phyloP scores from a whole-genome alignment of 2,797 vertebrate species.

The Anisognathus igniventris region DNA sequence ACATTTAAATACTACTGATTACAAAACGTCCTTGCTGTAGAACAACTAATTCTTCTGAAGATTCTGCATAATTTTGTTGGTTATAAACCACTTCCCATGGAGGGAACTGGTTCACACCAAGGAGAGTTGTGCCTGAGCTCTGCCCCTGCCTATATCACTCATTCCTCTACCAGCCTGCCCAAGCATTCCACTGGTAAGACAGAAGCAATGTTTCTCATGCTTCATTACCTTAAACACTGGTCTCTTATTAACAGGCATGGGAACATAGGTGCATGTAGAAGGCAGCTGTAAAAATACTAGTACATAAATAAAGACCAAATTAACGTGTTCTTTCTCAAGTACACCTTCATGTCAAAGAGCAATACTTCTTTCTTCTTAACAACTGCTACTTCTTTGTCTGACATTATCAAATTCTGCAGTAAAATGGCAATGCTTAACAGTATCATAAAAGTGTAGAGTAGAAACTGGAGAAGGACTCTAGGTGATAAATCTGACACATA shows the following conservation, averaged over 20 bases:
- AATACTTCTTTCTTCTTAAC: not conserved
- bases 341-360: not conserved
- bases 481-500: not conserved
- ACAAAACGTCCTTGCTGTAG: not conserved
- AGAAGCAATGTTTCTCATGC: not conserved
- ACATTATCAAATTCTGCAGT: not conserved
- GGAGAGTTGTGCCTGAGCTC: not conserved
- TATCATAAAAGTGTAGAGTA: not conserved
- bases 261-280: not conserved
- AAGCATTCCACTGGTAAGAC: not conserved
- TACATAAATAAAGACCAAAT: slow-evolving; percentile 5
- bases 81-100: not conserved
- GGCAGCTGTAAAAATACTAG: slow-evolving; percentile 22
- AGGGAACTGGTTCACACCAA: not conserved
- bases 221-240: not conserved
- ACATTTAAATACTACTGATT: not conserved
- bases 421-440: not conserved
- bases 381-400: not conserved
- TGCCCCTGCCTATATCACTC: not conserved
- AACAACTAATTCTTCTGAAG: not conserved
- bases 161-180: not conserved
- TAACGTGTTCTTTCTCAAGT: not conserved
- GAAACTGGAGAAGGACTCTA: not conserved
- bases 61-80: not conserved
- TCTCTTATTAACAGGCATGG: slow-evolving; percentile 5